These are phyloP conservation scores for Neomorphus geoffroyi DNA, from an alignment of 2,797 vertebrate genomes.

Conservation along the genomic window DNA sequence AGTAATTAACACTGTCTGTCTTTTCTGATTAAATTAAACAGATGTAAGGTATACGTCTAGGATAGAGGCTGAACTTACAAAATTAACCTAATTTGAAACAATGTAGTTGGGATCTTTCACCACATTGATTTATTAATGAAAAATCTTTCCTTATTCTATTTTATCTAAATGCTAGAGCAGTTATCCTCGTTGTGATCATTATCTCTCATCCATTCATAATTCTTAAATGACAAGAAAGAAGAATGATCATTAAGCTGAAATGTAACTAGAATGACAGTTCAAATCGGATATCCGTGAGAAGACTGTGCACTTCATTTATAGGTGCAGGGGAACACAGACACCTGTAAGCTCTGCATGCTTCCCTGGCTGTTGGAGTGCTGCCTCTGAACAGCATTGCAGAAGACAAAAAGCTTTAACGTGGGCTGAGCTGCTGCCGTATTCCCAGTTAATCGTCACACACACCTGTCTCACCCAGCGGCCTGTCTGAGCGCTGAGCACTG, in stretches of 20 bases:
- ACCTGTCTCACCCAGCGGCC: not conserved
- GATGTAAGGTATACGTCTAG: slow-evolving; percentile 42
- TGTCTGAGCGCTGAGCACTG: not conserved
- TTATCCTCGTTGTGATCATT: not conserved
- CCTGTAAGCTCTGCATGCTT: not conserved
- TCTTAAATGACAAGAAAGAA: not conserved
- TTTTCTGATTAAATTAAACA: slow-evolving; percentile 48
- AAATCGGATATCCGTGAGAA: not conserved
- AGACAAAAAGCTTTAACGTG: not conserved
- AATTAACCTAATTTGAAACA: slow-evolving; percentile 12
- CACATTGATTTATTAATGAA: slow-evolving; percentile 20
- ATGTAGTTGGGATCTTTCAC: slow-evolving; percentile 16
- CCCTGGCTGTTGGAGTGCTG: not conserved
- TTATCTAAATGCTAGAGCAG: slow-evolving; percentile 28
- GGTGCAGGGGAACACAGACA: not conserved
- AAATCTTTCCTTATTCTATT: slow-evolving; percentile 44
- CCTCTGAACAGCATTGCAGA: not conserved
- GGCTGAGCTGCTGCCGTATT: not conserved
- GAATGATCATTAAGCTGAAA: not conserved
- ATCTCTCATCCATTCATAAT: not conserved
- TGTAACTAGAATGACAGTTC: not conserved
- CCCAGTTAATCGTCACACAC: not conserved
- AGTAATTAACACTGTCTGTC: slow-evolving; percentile 65
- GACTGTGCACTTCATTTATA: not conserved
- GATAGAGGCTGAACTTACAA: slow-evolving; percentile 4